Base-by-base conservation (phyloP, 2,888 invertebrate species). In the Merodon equestris region DNA sequence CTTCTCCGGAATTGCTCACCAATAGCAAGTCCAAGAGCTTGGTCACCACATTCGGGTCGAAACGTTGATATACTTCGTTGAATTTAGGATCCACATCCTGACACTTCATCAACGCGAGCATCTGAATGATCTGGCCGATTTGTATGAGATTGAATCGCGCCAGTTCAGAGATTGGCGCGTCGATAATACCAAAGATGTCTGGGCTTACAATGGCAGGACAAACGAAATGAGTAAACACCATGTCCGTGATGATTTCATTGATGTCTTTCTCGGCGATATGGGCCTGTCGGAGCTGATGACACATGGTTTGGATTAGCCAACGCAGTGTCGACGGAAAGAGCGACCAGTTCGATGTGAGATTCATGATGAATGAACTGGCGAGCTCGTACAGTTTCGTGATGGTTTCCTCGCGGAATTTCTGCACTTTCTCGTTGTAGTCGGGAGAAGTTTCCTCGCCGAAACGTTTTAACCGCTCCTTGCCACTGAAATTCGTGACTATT, bases 121-220 rank as follows among this genome's bases (percentile, higher is more conserved):
- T 95, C 90, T 98, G 98, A 53, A 99, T 89, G 83, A 98, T 95
- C 90, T 97, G 96, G 0, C 97, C 98, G 70, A 98, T 93, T 91
- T 96, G 95, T 84, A 94, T 93, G 60, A 96, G 91, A 89, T 95
- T 99, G 88, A 96, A 97, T 40, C 97, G 90, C 4, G 97, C 96
- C 70, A 96, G 93, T 85, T 96, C 94, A 45, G 96, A 96, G 64
- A 99, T 95, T 7, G 97, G 96, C 1, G 96, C 94, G 86, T 98
- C 98, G 2, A 95, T 95, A 61, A 99, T 95, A 13, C 98, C 98
- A 88, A 97, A 94, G 0, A 96, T 94, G 87, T 98, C 98, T 0
- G 99, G 99, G 90, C 97, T 97, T 54, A 97, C 95, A 63, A 99
- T 96, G 0, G 98, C 98, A 1, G 98, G 98, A 85, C 98, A 99